These are phyloP conservation scores for Caradrina kadenii DNA, from an alignment of 2,888 invertebrate genomes.

Conservation along the genomic window DNA sequence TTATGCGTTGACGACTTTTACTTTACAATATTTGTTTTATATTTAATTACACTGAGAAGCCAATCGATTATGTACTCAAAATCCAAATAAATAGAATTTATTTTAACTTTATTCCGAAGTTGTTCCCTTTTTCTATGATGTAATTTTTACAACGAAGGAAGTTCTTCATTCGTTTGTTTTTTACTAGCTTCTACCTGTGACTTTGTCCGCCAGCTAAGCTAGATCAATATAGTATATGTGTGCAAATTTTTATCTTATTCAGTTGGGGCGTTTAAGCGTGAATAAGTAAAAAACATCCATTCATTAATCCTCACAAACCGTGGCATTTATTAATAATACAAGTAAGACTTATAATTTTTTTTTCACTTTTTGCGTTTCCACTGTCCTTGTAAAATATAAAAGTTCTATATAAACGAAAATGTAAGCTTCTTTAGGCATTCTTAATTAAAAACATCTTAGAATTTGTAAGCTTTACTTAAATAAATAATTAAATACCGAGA, in stretches of 20 bases:
- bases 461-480: neutral
- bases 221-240: too few relatives aligned
- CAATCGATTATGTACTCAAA: neutral
- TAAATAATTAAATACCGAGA: neutral
- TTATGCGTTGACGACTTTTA: constrained; percentile 35
- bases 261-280: too few relatives aligned
- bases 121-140: neutral
- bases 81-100: neutral
- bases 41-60: constrained; percentile 21
- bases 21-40: constrained; percentile 42
- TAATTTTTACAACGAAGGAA: neutral
- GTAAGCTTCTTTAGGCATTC: neutral
- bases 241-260: too few relatives aligned
- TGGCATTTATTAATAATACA: too few relatives aligned
- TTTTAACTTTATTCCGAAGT: neutral
- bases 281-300: too few relatives aligned
- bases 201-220: too few relatives aligned
- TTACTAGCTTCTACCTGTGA: too few relatives aligned
- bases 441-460: neutral
- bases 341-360: too few relatives aligned
- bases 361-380: too few relatives aligned
- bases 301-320: too few relatives aligned
- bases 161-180: too few relatives aligned
- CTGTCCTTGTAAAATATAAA: too few relatives aligned
- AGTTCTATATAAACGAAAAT: neutral